These are phyloP conservation scores for Hydrozoanthus tunicans DNA, from an alignment of 64 coral and sea anemone genomes.

Conservation along the genomic window DNA sequence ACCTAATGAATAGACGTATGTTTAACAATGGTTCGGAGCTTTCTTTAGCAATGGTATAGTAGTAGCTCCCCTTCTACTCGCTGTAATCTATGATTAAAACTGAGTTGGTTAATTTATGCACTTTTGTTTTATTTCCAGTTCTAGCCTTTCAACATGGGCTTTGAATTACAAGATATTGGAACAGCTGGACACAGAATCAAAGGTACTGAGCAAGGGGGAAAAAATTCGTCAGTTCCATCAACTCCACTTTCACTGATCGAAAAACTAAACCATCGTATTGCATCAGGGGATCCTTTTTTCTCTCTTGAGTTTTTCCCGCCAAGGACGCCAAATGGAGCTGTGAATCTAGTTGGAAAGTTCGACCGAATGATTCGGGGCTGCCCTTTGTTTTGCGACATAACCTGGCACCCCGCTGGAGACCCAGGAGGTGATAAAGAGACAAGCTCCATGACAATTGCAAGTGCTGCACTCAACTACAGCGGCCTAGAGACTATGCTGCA, in stretches of 20 bases:
- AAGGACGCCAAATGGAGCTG: conserved; percentile 92
- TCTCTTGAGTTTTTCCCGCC: conserved; percentile 97
- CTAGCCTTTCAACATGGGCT: background rate
- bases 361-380: conserved; percentile 78
- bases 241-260: conserved; percentile 90
- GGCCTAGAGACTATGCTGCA: conserved; percentile 96
- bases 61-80: no score
- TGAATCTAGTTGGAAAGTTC: conserved; percentile 93
- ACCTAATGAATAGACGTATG: no score
- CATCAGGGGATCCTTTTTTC: conserved; percentile 81
- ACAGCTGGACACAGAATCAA: background rate
- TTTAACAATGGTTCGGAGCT: no score
- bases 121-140: background rate
- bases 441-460: conserved; percentile 95
- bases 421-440: conserved; percentile 95
- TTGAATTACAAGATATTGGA: conserved; percentile 8
- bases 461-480: conserved; percentile 90
- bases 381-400: conserved; percentile 97
- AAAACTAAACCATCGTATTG: conserved; percentile 89
- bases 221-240: conserved; percentile 68
- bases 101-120: no score
- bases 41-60: no score
- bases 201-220: conserved; percentile 10
- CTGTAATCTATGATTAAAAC: no score
- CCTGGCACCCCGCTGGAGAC: conserved; percentile 94